Conservation (phyloP, 2,113 vertebrate genomes). For the Pomatostomus ruficeps region DNA sequence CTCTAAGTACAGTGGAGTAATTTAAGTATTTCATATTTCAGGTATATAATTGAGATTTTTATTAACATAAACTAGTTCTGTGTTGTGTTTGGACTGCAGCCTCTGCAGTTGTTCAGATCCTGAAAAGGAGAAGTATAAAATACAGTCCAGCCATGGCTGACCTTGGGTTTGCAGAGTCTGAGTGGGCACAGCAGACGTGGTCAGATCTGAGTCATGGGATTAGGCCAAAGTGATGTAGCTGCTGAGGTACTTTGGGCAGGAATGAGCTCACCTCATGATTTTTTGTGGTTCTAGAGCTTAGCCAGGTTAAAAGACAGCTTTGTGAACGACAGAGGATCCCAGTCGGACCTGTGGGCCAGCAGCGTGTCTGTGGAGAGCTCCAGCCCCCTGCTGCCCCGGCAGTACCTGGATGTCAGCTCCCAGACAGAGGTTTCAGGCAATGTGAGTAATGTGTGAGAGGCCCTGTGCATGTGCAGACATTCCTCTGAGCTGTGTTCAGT, state of each 20-base stretch:
- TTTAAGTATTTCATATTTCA: background rate
- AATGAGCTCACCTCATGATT: background rate
- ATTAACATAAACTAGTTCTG: background rate
- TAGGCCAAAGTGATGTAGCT: background rate
- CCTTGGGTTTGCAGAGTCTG: background rate
- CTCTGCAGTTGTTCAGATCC: background rate
- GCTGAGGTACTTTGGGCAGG: background rate
- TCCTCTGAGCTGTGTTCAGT: background rate
- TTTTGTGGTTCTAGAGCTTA: constrained; percentile 80
- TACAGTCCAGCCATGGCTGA: background rate
- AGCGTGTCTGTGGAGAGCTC: constrained; percentile 81
- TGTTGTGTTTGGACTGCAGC: background rate
- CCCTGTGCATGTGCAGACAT: background rate
- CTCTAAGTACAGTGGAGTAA: background rate
- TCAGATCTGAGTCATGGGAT: background rate
- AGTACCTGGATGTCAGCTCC: constrained; percentile 89
- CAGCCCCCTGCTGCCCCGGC: constrained; percentile 72
- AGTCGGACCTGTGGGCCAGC: constrained; percentile 89
- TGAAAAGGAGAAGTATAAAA: background rate
- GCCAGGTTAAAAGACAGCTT: constrained; percentile 91
- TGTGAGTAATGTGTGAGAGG: constrained; percentile 70
- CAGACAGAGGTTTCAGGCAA: constrained; percentile 92
- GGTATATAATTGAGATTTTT: background rate
- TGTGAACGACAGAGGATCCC: constrained; percentile 80
- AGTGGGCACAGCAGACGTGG: background rate